Evolutionary conservation across 2,888 invertebrate genomes (phyloP).

Genomic region (Epinotia ramella): DNA sequence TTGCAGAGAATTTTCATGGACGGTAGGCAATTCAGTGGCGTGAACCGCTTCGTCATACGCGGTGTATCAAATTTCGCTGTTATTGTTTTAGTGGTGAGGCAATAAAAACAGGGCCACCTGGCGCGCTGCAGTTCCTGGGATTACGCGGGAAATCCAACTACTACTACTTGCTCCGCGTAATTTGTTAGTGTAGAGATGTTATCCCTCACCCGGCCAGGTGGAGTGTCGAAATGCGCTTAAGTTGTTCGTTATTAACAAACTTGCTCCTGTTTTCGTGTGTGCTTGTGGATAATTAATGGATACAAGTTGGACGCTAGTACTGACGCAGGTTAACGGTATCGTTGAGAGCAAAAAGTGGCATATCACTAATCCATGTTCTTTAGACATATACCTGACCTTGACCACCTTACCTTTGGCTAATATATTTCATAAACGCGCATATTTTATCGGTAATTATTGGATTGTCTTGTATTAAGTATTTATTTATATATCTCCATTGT

Average conservation of each 20-base stretch:
- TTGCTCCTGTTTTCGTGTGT: conserved; percentile 60
- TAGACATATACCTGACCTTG: no score
- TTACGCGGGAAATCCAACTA: conserved; percentile 14
- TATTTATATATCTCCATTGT: no score
- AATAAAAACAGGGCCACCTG: conserved; percentile 21
- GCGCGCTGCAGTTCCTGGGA: conserved; percentile 10
- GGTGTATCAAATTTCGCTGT: conserved; percentile 29
- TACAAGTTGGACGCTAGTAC: conserved; percentile 58
- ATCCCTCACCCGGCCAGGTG: conserved; percentile 32
- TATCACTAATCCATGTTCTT: conserved; percentile 2
- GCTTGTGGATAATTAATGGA: conserved; percentile 63
- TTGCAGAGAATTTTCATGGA: not conserved
- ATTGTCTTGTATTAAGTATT: no score
- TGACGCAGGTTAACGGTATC: conserved; percentile 49
- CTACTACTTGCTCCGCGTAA: conserved; percentile 25
- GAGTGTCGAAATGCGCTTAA: conserved; percentile 49
- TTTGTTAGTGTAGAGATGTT: conserved; percentile 42
- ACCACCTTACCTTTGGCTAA: no score
- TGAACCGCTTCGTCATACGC: conserved; percentile 23
- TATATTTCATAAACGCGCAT: no score
- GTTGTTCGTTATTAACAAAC: conserved; percentile 60
- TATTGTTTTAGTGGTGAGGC: conserved; percentile 19
- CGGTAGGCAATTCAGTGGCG: not conserved
- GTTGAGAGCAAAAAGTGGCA: conserved; percentile 32
- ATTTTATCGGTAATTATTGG: no score